phyloP scores from a whole-genome alignment of 2,113 vertebrate genomes.

The Mus pahari region DNA sequence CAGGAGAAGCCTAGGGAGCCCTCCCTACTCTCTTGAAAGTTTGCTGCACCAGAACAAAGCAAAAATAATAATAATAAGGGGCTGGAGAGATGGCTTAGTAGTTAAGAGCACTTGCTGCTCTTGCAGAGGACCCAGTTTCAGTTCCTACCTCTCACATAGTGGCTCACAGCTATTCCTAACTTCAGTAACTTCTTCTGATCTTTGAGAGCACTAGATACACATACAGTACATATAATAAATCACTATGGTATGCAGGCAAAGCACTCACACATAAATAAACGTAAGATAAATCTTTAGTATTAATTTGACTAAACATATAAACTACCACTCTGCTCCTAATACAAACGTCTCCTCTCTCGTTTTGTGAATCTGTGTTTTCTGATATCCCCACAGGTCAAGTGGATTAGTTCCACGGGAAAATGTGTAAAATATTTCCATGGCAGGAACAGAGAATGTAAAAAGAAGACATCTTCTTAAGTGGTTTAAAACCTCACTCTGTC shows the following conservation, averaged over 20 bases:
- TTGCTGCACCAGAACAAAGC: too few relatives aligned
- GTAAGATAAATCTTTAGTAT: neutral
- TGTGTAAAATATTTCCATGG: neutral
- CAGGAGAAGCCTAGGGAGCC: too few relatives aligned
- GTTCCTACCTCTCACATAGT: neutral
- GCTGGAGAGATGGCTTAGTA: neutral
- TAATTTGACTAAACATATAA: neutral
- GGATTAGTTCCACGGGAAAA: neutral
- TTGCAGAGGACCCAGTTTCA: neutral
- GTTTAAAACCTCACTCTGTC: neutral
- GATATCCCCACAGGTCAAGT: neutral
- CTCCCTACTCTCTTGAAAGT: too few relatives aligned
- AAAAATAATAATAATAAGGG: neutral
- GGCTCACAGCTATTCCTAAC: neutral
- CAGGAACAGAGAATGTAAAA: neutral
- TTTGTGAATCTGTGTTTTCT: slow-evolving; percentile 13
- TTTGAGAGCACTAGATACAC: neutral
- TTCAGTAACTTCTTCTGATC: neutral
- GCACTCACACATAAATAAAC: neutral
- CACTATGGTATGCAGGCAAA: neutral
- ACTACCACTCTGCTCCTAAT: neutral
- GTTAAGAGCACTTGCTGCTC: neutral
- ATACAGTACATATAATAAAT: too few relatives aligned
- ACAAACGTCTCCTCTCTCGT: neutral
- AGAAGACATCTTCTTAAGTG: neutral